Conservation (phyloP, 2,797 vertebrate species). For the Megalops cyprinoides region DNA sequence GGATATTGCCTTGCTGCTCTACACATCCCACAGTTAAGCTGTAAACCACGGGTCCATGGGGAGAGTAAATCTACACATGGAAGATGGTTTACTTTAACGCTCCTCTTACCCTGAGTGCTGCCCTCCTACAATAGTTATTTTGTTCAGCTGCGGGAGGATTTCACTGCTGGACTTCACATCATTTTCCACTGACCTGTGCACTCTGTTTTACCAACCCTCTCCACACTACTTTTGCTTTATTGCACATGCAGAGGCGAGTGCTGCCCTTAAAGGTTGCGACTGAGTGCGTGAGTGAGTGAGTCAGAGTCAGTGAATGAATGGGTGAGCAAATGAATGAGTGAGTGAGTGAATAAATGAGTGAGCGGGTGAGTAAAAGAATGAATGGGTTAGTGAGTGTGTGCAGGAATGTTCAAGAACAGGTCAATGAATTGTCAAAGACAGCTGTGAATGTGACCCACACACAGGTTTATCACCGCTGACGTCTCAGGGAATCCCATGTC, state of each 20-base stretch:
- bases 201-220: background rate
- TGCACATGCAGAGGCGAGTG: background rate
- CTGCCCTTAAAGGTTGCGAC: background rate
- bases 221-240: background rate
- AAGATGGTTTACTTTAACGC: background rate
- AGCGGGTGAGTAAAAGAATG: too few species aligned
- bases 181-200: background rate
- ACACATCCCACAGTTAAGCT: conserved; percentile 5
- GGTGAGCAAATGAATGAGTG: too few species aligned
- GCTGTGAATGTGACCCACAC: background rate
- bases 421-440: background rate
- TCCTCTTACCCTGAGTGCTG: background rate
- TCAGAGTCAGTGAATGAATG: too few species aligned
- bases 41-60: background rate
- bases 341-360: too few species aligned
- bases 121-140: background rate
- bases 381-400: background rate
- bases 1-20: conserved; percentile 2
- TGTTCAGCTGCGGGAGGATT: background rate
- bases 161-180: background rate
- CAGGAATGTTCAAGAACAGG: conserved; percentile 24
- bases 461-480: background rate
- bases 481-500: background rate
- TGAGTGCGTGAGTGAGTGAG: too few species aligned
- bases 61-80: background rate